Conservation (phyloP, 1,140 invertebrate genomes). For the Ostrea edulis region DNA sequence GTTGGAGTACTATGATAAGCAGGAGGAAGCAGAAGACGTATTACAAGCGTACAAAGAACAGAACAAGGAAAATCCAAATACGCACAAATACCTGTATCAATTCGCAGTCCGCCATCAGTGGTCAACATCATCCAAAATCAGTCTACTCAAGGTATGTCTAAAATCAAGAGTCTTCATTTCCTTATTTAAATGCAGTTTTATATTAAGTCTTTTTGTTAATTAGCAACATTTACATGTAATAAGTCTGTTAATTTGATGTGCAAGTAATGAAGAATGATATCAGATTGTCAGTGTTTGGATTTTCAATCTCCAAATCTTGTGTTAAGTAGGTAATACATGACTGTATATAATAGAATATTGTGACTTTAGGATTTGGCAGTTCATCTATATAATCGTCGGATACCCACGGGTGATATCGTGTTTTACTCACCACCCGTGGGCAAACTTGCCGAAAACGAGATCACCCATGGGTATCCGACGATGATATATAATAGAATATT, state of each 20-base stretch:
- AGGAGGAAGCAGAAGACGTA: conserved; percentile 54
- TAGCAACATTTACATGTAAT: too few relatives aligned
- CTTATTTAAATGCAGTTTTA: too few relatives aligned
- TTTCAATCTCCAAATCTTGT: too few relatives aligned
- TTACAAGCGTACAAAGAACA: conserved; percentile 55
- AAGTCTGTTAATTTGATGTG: too few relatives aligned
- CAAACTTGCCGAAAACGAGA: too few relatives aligned
- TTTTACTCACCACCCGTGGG: too few relatives aligned
- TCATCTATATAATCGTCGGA: not conserved
- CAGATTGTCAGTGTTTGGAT: too few relatives aligned
- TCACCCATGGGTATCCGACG: too few relatives aligned
- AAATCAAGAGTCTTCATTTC: too few relatives aligned
- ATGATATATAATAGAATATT: not conserved
- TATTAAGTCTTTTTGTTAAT: too few relatives aligned
- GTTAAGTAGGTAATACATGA: not conserved
- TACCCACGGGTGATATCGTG: too few relatives aligned
- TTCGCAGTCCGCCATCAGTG: conserved; percentile 45
- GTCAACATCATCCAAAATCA: conserved; percentile 20
- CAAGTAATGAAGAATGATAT: too few relatives aligned
- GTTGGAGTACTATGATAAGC: conserved; percentile 53
- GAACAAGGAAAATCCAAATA: conserved; percentile 63
- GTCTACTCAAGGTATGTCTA: conserved; percentile 43
- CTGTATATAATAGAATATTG: not conserved
- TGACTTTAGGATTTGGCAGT: conserved; percentile 52
- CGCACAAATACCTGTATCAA: conserved; percentile 59